Evolutionary conservation across 2,888 invertebrate species (phyloP).

Genomic region (Aradus depressus): DNA sequence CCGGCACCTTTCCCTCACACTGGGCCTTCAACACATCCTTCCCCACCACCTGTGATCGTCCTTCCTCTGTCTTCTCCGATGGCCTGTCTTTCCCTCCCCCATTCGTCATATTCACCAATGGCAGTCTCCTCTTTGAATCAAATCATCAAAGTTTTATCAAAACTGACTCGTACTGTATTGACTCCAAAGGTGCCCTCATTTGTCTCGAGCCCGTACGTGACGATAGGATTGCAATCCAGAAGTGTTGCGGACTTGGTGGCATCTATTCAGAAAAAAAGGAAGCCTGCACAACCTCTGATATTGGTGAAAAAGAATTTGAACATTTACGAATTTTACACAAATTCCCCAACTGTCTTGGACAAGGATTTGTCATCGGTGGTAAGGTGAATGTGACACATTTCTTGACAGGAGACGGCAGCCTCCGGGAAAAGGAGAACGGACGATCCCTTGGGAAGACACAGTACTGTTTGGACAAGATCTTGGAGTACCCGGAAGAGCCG

Average conservation of each 20-base stretch:
- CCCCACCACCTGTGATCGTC: constrained; percentile 37
- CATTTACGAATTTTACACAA: constrained; percentile 38
- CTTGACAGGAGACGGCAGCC: constrained; percentile 41
- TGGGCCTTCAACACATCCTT: constrained; percentile 42
- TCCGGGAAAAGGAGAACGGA: constrained; percentile 40
- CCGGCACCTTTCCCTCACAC: constrained; percentile 37
- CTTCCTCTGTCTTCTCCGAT: constrained; percentile 36
- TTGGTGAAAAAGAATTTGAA: constrained; percentile 26
- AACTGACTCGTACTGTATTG: constrained; percentile 55
- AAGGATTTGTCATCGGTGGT: constrained; percentile 42
- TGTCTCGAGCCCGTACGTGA: constrained; percentile 39
- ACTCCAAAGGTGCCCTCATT: constrained; percentile 51
- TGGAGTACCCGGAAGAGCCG: constrained; percentile 33
- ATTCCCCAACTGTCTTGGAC: constrained; percentile 45
- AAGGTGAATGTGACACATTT: constrained; percentile 36
- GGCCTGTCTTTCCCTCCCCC: constrained; percentile 24
- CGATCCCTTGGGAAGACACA: constrained; percentile 41
- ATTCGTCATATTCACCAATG: constrained; percentile 53
- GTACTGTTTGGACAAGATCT: constrained; percentile 38
- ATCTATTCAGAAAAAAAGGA: constrained; percentile 47
- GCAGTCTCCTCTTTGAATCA: constrained; percentile 44
- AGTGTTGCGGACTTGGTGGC: constrained; percentile 59
- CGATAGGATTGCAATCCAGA: constrained; percentile 34
- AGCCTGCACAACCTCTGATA: constrained; percentile 37
- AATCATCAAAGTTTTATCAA: constrained; percentile 42